These are phyloP conservation scores for Oreochromis aureus DNA, from an alignment of 2,113 vertebrate species.

Conservation along the genomic window DNA sequence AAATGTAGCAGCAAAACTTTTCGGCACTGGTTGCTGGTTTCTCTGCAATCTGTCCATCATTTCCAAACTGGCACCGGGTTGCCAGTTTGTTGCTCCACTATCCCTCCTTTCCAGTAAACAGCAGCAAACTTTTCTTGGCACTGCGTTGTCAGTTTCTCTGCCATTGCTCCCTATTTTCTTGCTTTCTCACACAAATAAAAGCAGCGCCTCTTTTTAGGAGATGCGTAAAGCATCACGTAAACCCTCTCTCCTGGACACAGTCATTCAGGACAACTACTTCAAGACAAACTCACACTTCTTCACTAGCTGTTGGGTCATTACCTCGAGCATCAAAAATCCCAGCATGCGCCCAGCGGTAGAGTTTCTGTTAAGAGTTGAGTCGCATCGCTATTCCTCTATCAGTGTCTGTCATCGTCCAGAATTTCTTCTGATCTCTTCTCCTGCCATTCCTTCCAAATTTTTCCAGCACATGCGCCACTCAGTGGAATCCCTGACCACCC, in stretches of 20 bases:
- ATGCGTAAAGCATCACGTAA: neutral
- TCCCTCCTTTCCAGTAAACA: neutral
- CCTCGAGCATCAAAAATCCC: neutral
- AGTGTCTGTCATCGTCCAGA: neutral
- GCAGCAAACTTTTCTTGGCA: neutral
- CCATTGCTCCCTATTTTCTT: neutral
- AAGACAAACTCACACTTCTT: neutral
- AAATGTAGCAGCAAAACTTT: too few relatives aligned
- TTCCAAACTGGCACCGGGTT: neutral
- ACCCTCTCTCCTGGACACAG: neutral
- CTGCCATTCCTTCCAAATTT: neutral
- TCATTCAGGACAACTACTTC: neutral
- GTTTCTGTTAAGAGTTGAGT: neutral
- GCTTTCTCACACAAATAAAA: neutral
- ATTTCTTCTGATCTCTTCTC: neutral
- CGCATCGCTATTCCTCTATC: neutral
- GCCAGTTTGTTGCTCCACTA: neutral
- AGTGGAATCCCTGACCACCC: neutral
- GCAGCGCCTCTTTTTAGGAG: neutral
- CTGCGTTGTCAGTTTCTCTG: neutral
- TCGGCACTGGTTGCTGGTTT: neutral
- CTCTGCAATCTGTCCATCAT: neutral
- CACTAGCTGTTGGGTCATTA: neutral
- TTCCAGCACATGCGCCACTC: neutral
- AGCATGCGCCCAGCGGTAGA: neutral